Evolutionary conservation across 2,888 invertebrate species (phyloP), one percentile per base, ranked within the genome.

Genomic region (Listrodromus nycthemerus): DNA sequence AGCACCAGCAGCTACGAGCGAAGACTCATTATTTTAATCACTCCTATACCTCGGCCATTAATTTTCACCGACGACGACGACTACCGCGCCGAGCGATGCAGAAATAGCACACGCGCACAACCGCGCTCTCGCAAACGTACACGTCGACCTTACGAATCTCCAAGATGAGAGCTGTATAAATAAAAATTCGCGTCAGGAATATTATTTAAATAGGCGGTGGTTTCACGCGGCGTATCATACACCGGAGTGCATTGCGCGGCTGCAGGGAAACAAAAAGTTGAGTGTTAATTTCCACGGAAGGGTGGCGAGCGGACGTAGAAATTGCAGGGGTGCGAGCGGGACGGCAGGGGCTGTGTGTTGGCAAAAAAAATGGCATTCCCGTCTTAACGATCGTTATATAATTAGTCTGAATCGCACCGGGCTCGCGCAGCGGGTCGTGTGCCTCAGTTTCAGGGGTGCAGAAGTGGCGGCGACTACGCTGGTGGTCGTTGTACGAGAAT

Each of bases 331-430:
- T 30, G 50, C 75, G 50, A 65, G 24, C 8, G 33, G 50, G 65
- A 65, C 27, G 61, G 7, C 13, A 55, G 48, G 48, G 48, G 48
- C 48, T 48, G 80, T 45, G 41, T 16, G 41, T 13, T 45, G 83
- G 76, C 73, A 19, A 13, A 66, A 48, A 81, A 65, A 70, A 81
- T 66, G 55, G 74, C 55, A 71, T 71, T 67, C 61, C 50, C 27
- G 58, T 58, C 74, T 79, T 73, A 87, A 87, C 88, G 89, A 91
- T 92, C 90, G 88, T 91, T 91, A 90, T 89, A 90, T 91, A 93
- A 93, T 93, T 92, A 92, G 91, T 90, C 90, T 87, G 87, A 89
- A 89, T 90, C 87, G 87, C 87, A 85, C 86, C 88, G 61, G 52
- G 77, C 66, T 50, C 77, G 76, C 90, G 86, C 89, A 88, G 89